phyloP scores from a whole-genome alignment of 2,888 invertebrate genomes.

The Zygogramma bicolorata region DNA sequence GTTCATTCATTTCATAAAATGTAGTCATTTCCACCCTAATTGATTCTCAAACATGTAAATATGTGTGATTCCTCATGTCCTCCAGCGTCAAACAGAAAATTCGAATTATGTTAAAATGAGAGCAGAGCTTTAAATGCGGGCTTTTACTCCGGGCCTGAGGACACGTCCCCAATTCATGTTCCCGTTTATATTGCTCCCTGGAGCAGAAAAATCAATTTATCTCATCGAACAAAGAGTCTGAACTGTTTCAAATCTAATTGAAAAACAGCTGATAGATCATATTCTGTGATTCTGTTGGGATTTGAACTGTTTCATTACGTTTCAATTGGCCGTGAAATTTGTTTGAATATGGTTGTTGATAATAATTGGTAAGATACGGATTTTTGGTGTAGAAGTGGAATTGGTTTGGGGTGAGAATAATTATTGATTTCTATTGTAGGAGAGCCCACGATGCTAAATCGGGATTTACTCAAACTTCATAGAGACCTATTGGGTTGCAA shows the following conservation, averaged over 20 bases:
- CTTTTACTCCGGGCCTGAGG: slow-evolving; percentile 28
- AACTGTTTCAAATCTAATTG: slow-evolving; percentile 31
- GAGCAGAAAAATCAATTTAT: slow-evolving; percentile 42
- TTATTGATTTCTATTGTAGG: too few relatives aligned
- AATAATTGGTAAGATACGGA: too few relatives aligned
- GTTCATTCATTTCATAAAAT: too few relatives aligned
- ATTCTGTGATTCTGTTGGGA: neutral
- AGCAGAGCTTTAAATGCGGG: slow-evolving; percentile 31
- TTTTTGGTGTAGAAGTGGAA: too few relatives aligned
- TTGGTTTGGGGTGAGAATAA: too few relatives aligned
- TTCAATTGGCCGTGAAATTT: too few relatives aligned
- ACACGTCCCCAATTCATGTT: slow-evolving; percentile 41
- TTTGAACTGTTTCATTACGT: too few relatives aligned
- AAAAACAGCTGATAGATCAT: slow-evolving; percentile 32
- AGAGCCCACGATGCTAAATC: too few relatives aligned
- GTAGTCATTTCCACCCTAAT: neutral
- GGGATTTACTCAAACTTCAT: too few relatives aligned
- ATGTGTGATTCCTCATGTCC: slow-evolving; percentile 24
- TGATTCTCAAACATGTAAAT: slow-evolving; percentile 4
- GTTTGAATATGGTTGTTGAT: too few relatives aligned
- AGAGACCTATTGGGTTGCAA: too few relatives aligned
- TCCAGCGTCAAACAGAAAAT: slow-evolving; percentile 21
- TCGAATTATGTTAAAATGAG: slow-evolving; percentile 26
- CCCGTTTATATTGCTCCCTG: slow-evolving; percentile 33
- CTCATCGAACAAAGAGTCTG: slow-evolving; percentile 31